Conservation (phyloP, 1,140 invertebrate species). For the Caenorhabditis remanei region DNA sequence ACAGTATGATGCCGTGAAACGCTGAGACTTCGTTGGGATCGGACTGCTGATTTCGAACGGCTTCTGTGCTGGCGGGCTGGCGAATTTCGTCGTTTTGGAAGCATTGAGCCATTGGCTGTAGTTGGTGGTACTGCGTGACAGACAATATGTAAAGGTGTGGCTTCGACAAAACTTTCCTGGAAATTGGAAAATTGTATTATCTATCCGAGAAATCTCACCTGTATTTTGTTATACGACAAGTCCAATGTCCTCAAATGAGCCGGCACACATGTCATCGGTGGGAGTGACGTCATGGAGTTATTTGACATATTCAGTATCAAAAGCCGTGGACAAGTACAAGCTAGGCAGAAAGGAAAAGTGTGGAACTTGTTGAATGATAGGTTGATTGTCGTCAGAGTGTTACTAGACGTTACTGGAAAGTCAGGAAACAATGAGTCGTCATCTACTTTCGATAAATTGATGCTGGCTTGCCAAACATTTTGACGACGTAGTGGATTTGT, state of each 20-base stretch:
- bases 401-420: constrained; percentile 59
- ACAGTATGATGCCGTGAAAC: constrained; percentile 65
- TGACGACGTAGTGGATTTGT: constrained; percentile 58
- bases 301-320: constrained; percentile 90
- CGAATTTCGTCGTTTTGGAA: constrained; percentile 49
- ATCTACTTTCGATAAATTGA: constrained; percentile 77
- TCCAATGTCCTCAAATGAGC: constrained; percentile 90
- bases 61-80: constrained; percentile 55
- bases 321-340: constrained; percentile 89
- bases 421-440: constrained; percentile 69
- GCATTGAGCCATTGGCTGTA: constrained; percentile 33
- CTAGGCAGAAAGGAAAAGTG: constrained; percentile 87
- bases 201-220: too few species aligned
- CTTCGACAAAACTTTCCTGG: constrained; percentile 82
- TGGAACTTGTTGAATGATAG: constrained; percentile 81
- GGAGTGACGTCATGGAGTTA: constrained; percentile 85
- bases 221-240: constrained; percentile 87
- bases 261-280: constrained; percentile 90
- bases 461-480: constrained; percentile 75
- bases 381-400: constrained; percentile 61
- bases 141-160: constrained; percentile 77
- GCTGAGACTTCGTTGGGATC: constrained; percentile 73
- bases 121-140: constrained; percentile 60
- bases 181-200: too few species aligned
- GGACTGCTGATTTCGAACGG: constrained; percentile 75